These are phyloP conservation scores for Portunus trituberculatus DNA, from an alignment of 1,140 invertebrate species.

Conservation along the genomic window DNA sequence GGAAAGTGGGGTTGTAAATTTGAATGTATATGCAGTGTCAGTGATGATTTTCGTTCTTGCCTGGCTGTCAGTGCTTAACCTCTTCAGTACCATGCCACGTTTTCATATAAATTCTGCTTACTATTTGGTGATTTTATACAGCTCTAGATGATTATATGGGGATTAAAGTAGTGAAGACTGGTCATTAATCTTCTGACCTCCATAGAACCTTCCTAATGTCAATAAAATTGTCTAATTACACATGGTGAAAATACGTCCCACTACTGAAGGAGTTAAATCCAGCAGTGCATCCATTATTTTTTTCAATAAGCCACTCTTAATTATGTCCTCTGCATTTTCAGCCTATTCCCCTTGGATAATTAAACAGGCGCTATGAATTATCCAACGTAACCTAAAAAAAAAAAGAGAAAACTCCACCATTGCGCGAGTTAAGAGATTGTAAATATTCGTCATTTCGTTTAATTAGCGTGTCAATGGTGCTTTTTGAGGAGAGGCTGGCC, in stretches of 20 bases:
- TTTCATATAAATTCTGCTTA: no score
- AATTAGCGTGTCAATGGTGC: neutral
- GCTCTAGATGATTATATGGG: no score
- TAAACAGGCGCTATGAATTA: neutral
- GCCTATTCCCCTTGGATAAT: neutral
- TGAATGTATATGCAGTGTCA: no score
- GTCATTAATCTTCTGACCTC: no score
- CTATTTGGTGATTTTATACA: no score
- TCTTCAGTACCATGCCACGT: no score
- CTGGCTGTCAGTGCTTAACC: neutral
- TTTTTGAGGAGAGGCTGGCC: neutral
- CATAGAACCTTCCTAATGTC: no score
- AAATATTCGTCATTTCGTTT: constrained; percentile 3
- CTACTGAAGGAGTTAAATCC: no score
- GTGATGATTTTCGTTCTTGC: neutral
- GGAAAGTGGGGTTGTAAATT: no score
- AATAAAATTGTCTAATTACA: no score
- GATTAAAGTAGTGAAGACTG: no score
- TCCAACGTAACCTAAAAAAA: neutral
- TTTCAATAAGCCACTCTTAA: neutral
- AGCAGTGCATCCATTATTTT: neutral
- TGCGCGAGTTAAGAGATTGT: neutral
- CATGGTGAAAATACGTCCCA: no score
- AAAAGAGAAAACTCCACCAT: neutral
- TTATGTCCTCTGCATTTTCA: neutral